phyloP scores from a whole-genome alignment of 2,888 invertebrate species.

The Hemaris fuciformis region DNA sequence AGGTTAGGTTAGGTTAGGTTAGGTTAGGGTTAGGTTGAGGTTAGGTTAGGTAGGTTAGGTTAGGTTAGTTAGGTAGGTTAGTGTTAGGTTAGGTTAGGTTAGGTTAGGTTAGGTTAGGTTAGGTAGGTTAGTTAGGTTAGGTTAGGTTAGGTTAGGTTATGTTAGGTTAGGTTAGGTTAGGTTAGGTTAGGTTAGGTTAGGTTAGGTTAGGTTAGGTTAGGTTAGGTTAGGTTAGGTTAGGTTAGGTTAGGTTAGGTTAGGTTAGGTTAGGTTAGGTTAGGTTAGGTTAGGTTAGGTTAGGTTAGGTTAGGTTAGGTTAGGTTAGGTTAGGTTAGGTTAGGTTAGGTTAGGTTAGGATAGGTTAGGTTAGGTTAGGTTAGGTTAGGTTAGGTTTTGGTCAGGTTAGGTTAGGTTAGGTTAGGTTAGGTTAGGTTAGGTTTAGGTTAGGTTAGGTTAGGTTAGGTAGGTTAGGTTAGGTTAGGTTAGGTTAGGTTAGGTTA shows the following conservation, averaged over 20 bases:
- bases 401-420: no score
- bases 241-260: slow-evolving; percentile 24
- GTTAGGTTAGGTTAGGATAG: slow-evolving; percentile 24
- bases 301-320: slow-evolving; percentile 27
- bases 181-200: slow-evolving; percentile 26
- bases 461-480: no score
- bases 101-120: no score
- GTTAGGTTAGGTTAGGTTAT: slow-evolving; percentile 28
- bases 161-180: slow-evolving; percentile 24
- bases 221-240: slow-evolving; percentile 19
- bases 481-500: slow-evolving; percentile 21
- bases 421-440: no score
- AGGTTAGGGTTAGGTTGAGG: no score
- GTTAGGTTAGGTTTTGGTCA: no score
- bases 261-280: slow-evolving; percentile 27
- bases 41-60: no score
- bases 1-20: no score
- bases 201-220: slow-evolving; percentile 23
- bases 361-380: slow-evolving; percentile 23
- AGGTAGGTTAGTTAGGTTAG: no score
- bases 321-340: slow-evolving; percentile 22
- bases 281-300: slow-evolving; percentile 30
- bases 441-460: no score
- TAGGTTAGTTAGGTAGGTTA: no score
- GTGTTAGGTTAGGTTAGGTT: no score